phyloP scores from a whole-genome alignment of 2,797 vertebrate species.

The Dermochelys coriacea region DNA sequence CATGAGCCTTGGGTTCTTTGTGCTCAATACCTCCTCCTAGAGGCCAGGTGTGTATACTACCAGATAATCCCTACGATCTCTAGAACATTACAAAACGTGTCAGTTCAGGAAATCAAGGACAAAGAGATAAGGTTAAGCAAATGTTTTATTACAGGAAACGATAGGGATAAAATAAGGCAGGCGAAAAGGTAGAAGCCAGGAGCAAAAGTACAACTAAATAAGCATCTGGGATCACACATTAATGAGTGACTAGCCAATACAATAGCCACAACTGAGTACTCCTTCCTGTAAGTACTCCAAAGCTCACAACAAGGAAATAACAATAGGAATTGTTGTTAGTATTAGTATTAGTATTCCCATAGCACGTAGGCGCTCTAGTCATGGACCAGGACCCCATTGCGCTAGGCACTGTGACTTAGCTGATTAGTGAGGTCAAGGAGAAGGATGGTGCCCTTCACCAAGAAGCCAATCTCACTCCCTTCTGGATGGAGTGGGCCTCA shows the following conservation, averaged over 20 bases:
- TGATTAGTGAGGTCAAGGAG: background rate
- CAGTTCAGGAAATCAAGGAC: background rate
- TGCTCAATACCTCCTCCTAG: background rate
- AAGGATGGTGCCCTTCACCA: background rate
- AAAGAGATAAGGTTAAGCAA: background rate
- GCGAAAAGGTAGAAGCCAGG: background rate
- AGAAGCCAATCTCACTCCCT: background rate
- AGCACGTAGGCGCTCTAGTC: background rate
- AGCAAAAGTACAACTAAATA: background rate
- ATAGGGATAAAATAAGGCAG: background rate
- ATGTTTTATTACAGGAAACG: background rate
- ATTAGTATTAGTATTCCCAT: background rate
- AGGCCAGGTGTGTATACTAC: background rate
- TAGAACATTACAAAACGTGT: background rate
- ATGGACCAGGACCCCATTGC: background rate
- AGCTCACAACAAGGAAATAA: background rate
- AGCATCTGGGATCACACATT: background rate
- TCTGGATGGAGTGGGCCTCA: background rate
- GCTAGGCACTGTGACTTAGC: background rate
- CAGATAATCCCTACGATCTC: background rate
- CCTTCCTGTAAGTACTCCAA: background rate
- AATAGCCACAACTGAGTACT: background rate
- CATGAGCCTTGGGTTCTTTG: background rate
- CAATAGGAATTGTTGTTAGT: background rate
- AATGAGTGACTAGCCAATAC: background rate